Evolutionary conservation across 2,113 vertebrate genomes (phyloP).

Genomic region (Corynorhinus townsendii): DNA sequence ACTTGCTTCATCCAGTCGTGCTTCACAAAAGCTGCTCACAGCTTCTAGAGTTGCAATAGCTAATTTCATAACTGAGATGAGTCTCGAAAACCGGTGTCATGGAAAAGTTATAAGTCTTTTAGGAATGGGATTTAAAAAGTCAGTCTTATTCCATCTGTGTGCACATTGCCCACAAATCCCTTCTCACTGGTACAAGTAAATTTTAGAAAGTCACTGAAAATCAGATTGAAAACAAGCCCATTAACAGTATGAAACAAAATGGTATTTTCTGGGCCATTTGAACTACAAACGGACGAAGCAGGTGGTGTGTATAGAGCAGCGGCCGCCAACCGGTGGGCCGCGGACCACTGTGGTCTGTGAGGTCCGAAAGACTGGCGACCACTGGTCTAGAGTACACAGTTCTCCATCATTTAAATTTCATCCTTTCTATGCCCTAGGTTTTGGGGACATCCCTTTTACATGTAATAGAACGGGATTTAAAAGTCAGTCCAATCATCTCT

Average conservation of each 20-base stretch:
- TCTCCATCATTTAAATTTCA: not conserved
- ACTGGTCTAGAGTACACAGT: rapidly evolving
- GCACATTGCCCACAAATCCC: not conserved
- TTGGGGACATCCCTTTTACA: not conserved
- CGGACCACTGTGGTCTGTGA: no score
- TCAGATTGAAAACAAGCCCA: not conserved
- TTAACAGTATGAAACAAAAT: not conserved
- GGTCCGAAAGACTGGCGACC: no score
- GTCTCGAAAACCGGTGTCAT: not conserved
- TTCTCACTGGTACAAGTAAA: not conserved
- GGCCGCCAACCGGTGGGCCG: no score
- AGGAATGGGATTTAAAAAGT: not conserved
- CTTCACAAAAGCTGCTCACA: not conserved
- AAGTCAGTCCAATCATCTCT: not conserved
- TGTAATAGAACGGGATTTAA: not conserved
- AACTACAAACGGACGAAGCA: not conserved
- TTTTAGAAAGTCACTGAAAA: not conserved
- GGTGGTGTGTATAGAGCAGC: no score
- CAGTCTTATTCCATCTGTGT: not conserved
- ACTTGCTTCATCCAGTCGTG: not conserved
- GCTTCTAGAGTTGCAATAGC: not conserved
- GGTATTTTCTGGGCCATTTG: not conserved
- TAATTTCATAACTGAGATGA: not conserved
- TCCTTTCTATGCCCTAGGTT: not conserved
- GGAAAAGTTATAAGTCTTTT: not conserved